Evolutionary conservation across 2,888 invertebrate genomes (phyloP).

Genomic region (Drosophila niveifrons): DNA sequence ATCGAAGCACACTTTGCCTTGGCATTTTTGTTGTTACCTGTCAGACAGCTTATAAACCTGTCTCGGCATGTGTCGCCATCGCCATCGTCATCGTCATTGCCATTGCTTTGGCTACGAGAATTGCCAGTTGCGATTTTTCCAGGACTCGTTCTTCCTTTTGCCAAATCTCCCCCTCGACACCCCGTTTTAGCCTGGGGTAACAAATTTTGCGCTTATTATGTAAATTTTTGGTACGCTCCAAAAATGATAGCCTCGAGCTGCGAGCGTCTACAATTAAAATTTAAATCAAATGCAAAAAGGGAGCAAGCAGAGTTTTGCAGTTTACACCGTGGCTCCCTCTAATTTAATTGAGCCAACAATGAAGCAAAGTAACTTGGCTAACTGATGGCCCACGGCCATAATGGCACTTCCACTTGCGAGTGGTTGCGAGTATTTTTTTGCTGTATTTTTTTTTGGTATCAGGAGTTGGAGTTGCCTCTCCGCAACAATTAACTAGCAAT

Average conservation of each 20-base stretch:
- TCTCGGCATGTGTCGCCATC: constrained; percentile 67
- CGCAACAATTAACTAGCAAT: constrained; percentile 77
- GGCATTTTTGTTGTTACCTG: constrained; percentile 61
- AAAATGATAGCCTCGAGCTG: constrained; percentile 65
- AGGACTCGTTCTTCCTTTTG: constrained; percentile 23
- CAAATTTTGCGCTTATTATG: constrained; percentile 75
- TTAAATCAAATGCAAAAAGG: constrained; percentile 69
- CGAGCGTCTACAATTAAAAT: constrained; percentile 75
- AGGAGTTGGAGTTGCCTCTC: constrained; percentile 34
- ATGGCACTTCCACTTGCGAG: constrained; percentile 57
- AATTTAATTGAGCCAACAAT: constrained; percentile 78
- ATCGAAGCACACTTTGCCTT: constrained; percentile 71
- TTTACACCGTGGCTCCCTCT: constrained; percentile 29
- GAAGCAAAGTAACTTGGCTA: constrained; percentile 53
- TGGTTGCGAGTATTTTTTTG: constrained; percentile 8
- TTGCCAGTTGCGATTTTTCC: constrained; percentile 24
- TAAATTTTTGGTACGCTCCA: constrained; percentile 62
- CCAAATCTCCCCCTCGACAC: not conserved
- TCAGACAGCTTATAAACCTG: constrained; percentile 68
- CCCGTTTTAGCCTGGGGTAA: constrained; percentile 31
- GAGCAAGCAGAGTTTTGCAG: constrained; percentile 23
- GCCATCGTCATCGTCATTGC: constrained; percentile 15
- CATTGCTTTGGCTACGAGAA: not conserved
- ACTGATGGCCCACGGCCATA: constrained; percentile 55
- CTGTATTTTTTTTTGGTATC: constrained; percentile 6